Conservation (phyloP, 2,797 vertebrate genomes). For the Halcyon badia region DNA sequence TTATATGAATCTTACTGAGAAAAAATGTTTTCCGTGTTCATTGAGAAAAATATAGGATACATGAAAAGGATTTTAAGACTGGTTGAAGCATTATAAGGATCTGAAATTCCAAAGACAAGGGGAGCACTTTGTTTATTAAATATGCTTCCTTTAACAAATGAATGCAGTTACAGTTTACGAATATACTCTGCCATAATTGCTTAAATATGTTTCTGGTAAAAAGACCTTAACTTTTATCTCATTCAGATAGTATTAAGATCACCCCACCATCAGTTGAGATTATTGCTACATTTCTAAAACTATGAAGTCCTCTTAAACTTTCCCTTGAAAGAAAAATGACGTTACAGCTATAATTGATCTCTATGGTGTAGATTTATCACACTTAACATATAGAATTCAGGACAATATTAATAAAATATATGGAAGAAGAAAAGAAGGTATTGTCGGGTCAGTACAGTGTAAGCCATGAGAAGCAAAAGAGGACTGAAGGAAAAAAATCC, state of each 20-base stretch:
- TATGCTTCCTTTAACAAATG: neutral
- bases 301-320: neutral
- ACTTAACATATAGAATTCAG: neutral
- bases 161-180: neutral
- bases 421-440: neutral
- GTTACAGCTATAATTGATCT: neutral
- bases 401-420: neutral
- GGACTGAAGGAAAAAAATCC: neutral
- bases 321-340: neutral
- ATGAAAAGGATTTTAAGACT: neutral
- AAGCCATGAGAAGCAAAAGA: neutral
- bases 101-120: neutral
- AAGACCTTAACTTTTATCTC: neutral
- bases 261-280: neutral
- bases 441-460: neutral
- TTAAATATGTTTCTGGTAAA: neutral
- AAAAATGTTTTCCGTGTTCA: accelerated
- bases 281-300: neutral
- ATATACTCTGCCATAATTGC: neutral
- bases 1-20: neutral
- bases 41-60: neutral
- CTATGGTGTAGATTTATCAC: neutral
- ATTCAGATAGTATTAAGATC: neutral
- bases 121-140: neutral
- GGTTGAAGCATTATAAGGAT: neutral